Conservation (phyloP, 2,797 vertebrate species). For the Alexandromys oeconomus region DNA sequence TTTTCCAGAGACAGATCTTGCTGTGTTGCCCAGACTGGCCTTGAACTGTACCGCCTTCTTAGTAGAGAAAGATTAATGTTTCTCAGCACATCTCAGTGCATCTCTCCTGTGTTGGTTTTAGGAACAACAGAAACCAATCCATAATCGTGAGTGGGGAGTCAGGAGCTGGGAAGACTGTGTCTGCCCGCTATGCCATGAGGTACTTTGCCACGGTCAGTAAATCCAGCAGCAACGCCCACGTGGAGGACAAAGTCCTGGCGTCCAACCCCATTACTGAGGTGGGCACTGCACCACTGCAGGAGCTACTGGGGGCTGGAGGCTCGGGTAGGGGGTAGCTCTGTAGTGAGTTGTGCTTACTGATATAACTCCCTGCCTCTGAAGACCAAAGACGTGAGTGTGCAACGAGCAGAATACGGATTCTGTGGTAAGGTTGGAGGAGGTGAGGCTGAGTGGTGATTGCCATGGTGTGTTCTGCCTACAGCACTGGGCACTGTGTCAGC, state of each 20-base stretch:
- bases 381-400: not conserved
- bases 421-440: not conserved
- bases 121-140: constrained; percentile 97
- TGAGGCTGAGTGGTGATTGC: no score
- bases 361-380: not conserved
- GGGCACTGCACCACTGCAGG: not conserved
- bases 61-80: not conserved
- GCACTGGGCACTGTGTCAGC: not conserved
- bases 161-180: constrained; percentile 98
- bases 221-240: constrained; percentile 93
- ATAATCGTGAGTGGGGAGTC: constrained; percentile 99
- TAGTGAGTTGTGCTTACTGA: not conserved
- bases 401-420: not conserved
- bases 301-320: fast-evolving
- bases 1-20: not conserved
- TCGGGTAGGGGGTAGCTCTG: not conserved
- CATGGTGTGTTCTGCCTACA: not conserved
- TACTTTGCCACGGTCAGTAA: constrained; percentile 98
- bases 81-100: not conserved
- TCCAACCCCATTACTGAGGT: constrained; percentile 99
- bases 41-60: not conserved
- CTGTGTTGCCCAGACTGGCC: not conserved
- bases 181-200: constrained; percentile 97
- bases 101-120: constrained; percentile 82
- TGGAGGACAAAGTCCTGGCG: constrained; percentile 98